Conservation (phyloP, 2,797 vertebrate species). For the Tolypeutes matacus region DNA sequence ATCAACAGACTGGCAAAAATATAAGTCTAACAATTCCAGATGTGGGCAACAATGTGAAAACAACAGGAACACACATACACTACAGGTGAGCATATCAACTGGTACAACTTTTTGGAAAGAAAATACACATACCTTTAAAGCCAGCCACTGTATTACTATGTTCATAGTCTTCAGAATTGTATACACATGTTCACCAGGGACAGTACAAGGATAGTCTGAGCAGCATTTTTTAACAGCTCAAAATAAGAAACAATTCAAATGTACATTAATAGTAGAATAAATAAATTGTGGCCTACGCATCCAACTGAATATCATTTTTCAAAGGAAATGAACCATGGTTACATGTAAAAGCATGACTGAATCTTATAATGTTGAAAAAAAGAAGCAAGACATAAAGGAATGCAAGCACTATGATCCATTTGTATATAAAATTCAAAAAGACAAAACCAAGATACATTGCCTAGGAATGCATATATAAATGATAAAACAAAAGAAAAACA, state of each 20-base stretch:
- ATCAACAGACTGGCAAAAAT: slow-evolving; percentile 23
- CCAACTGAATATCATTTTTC: neutral
- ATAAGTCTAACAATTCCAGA: neutral
- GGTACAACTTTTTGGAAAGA: neutral
- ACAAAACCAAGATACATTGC: neutral
- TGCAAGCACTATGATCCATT: neutral
- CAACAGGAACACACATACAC: neutral
- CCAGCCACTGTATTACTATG: neutral
- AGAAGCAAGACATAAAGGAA: neutral
- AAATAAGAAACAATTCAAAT: slow-evolving; percentile 40
- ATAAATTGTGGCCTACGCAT: neutral
- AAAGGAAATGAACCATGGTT: neutral
- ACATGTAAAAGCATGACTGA: neutral
- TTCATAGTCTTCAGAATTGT: neutral
- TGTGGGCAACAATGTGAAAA: neutral
- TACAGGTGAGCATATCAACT: neutral
- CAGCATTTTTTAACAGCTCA: neutral
- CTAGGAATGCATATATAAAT: neutral
- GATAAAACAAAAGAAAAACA: neutral
- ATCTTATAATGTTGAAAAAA: neutral
- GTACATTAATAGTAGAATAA: neutral
- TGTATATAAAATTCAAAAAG: slow-evolving; percentile 44
- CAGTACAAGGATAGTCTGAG: neutral
- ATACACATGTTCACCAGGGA: neutral
- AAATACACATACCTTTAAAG: neutral